Percentiles rank a stretch among this genome's conserved stretches.
phyloP scores from a whole-genome alignment of 2,797 vertebrate genomes.

The Sparus aurata region DNA sequence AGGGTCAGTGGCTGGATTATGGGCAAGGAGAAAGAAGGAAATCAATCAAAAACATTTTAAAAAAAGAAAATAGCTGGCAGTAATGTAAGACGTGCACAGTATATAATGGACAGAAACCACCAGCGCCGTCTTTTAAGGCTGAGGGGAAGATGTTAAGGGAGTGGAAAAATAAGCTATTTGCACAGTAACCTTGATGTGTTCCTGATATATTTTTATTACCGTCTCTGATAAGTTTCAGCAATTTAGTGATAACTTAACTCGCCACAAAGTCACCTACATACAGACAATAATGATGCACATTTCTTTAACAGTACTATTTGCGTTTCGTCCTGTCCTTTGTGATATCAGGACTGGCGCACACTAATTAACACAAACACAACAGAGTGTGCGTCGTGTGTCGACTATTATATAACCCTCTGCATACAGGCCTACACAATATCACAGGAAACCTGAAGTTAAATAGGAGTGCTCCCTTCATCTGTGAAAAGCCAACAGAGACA shows the following conservation, averaged over 20 bases:
- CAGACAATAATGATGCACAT: slow-evolving; percentile 9
- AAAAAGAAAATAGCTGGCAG: not conserved
- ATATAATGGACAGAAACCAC: slow-evolving; percentile 19
- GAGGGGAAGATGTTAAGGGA: not conserved
- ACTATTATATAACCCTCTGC: slow-evolving; percentile 40
- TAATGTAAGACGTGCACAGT: not conserved
- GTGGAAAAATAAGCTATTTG: slow-evolving; percentile 12
- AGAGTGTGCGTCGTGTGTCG: slow-evolving; percentile 4
- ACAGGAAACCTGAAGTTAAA: slow-evolving; percentile 38
- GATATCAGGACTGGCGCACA: not conserved
- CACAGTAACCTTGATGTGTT: slow-evolving; percentile 5
- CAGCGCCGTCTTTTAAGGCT: slow-evolving; percentile 12
- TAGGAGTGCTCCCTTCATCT: slow-evolving; percentile 42
- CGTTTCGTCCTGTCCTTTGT: not conserved
- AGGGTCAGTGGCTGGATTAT: slow-evolving; percentile 21
- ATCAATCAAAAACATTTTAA: slow-evolving; percentile 7
- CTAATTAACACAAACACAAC: slow-evolving; percentile 31
- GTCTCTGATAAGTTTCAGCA: slow-evolving; percentile 12
- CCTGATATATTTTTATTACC: not conserved
- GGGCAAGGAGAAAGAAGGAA: slow-evolving; percentile 2
- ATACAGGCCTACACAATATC: slow-evolving; percentile 32
- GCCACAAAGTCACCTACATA: not conserved
- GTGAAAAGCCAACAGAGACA: slow-evolving; percentile 46
- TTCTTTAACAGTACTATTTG: not conserved
- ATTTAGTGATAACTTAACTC: slow-evolving; percentile 1